Percentiles rank a stretch among this genome's conserved stretches.
phyloP scores from a whole-genome alignment of 2,888 invertebrate species.

The Habrosyne pyritoides region DNA sequence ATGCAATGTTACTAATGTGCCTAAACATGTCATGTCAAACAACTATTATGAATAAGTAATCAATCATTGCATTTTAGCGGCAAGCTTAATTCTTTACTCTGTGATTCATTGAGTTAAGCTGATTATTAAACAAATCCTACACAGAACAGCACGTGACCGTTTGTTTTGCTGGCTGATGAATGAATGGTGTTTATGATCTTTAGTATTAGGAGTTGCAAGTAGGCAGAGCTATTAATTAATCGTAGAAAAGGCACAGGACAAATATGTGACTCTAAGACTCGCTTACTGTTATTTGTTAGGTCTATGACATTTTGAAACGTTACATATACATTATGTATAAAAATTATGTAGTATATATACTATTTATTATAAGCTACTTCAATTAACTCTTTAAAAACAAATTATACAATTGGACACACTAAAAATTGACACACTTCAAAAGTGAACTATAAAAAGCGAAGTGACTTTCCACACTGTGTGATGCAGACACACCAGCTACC shows the following conservation, averaged over 20 bases:
- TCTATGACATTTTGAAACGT: no score
- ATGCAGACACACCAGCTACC: no score
- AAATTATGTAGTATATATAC: neutral
- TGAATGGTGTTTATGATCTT: slow-evolving; percentile 10
- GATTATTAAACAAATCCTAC: slow-evolving; percentile 25
- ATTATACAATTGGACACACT: no score
- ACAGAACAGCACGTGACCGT: slow-evolving; percentile 27
- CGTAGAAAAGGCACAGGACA: neutral
- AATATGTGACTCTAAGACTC: neutral
- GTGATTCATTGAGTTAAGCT: slow-evolving; percentile 28
- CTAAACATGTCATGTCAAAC: slow-evolving; percentile 15
- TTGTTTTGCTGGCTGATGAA: slow-evolving; percentile 21
- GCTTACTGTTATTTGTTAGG: neutral
- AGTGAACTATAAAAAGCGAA: no score
- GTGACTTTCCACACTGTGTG: no score
- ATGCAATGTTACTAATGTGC: neutral
- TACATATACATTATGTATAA: no score
- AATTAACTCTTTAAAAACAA: no score
- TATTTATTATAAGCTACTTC: no score
- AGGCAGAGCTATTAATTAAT: neutral
- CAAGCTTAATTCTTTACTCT: slow-evolving; percentile 20
- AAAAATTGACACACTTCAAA: no score
- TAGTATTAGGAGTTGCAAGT: slow-evolving; percentile 15
- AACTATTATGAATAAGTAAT: slow-evolving; percentile 13
- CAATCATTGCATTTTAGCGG: slow-evolving; percentile 26